Base-by-base conservation (phyloP, 2,888 invertebrate genomes). In the Drosophila macrospina region DNA sequence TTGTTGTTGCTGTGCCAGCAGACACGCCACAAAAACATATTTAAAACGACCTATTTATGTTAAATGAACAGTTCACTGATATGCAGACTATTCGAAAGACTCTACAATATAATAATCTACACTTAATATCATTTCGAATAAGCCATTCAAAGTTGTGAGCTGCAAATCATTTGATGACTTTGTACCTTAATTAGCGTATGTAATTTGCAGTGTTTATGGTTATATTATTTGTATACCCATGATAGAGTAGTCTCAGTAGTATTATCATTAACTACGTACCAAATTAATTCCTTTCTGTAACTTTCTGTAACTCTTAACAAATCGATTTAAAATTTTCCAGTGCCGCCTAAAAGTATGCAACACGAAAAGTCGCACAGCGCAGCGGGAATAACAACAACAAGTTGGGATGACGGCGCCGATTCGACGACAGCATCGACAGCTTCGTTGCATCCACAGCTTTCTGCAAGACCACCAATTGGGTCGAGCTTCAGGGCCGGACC, bases 1-100 rank as follows among this genome's bases (percentile, higher is more conserved):
- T 86, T 79, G 51, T 86, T 78, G 64, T 63, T 42, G 24, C 60
- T 60, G 10, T 50, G 48, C 37, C 57, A 36, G 56, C 52, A 20
- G 45, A 55, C 51, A 36, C 13, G 30, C 45, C 61, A 47, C 65
- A 68, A 76, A 86, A 75, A 75, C 85, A 87, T 87, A 87, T 85
- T 82, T 73, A 71, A 85, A 81, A 50, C 69, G 67, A 56, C 69
- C 59, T 54, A 70, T 84, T 87, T 76, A 70, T 65, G 69, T 70
- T 87, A 69, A 84, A 82, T 81, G 85, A 81, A 73, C 64, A 62
- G 45, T 60, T 59, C 69, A 73, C 50, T 50, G 59, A 65, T 45
- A 66, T 42, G 6, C 24, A 42, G 20, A 32, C 16, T 50, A 51
- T 36, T 36, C 32, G 20, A 28, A 50, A 42, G 42, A 47, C 62